phyloP scores from a whole-genome alignment of 1,140 invertebrate genomes.

The Bradysia coprophila region DNA sequence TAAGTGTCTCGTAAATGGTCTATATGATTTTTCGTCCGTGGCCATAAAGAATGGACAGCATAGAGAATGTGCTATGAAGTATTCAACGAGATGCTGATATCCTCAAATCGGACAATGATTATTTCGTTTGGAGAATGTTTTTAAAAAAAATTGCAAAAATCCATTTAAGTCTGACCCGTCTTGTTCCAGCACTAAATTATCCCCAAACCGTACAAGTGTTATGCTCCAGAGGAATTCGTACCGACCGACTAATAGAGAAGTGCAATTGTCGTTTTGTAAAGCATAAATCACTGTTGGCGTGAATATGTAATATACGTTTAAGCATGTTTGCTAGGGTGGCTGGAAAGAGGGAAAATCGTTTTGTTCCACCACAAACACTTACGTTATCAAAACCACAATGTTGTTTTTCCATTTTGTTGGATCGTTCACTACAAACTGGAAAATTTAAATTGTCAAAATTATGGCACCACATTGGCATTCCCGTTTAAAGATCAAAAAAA shows the following conservation, averaged over 20 bases:
- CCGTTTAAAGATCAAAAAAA: no score
- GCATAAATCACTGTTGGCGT: no score
- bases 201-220: constrained; percentile 95
- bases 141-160: no score
- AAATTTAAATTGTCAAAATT: no score
- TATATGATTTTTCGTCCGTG: constrained; percentile 65
- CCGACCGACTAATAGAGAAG: constrained; percentile 60
- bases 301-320: no score
- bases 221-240: constrained; percentile 90
- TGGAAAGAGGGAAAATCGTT: no score
- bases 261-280: neutral
- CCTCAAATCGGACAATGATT: no score
- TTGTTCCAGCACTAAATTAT: constrained; percentile 92
- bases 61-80: constrained; percentile 74
- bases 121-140: no score
- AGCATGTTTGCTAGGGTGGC: no score
- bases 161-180: no score
- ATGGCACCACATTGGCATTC: no score
- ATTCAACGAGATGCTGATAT: constrained; percentile 88
- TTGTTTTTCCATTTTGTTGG: constrained; percentile 36
- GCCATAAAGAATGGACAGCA: constrained; percentile 60
- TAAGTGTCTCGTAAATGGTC: constrained; percentile 81
- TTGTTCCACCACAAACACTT: constrained; percentile 31
- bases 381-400: constrained; percentile 59
- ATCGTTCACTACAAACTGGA: constrained; percentile 49